Conservation (phyloP, 2,888 invertebrate species). For the Caradrina clavipalpis region DNA sequence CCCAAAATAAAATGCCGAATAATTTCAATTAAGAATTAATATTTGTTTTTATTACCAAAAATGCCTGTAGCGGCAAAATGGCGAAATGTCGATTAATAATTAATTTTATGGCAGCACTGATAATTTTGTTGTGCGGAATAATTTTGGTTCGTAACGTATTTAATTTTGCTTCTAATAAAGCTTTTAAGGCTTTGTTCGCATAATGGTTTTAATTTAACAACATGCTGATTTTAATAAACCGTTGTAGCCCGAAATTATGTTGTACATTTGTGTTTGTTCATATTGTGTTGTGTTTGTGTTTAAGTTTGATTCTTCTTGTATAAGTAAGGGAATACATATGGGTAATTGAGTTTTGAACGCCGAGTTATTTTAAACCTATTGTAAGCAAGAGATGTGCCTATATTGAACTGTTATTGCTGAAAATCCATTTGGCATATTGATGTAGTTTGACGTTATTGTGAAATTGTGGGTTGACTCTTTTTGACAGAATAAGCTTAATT, state of each 20-base stretch:
- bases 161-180: slow-evolving; percentile 36
- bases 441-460: no score
- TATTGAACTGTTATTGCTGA: no score
- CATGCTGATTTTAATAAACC: slow-evolving; percentile 27
- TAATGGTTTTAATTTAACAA: slow-evolving; percentile 32
- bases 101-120: slow-evolving; percentile 29
- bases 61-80: slow-evolving; percentile 2
- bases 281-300: neutral
- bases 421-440: no score
- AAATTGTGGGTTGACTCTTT: no score
- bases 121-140: slow-evolving; percentile 32
- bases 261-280: slow-evolving; percentile 1
- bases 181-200: slow-evolving; percentile 24
- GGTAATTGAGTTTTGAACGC: no score
- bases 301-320: neutral
- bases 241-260: neutral
- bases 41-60: slow-evolving; percentile 15
- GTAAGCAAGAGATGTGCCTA: no score
- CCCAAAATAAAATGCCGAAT: slow-evolving; percentile 9
- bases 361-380: no score
- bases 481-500: no score
- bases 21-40: slow-evolving; percentile 20
- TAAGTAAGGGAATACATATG: neutral
- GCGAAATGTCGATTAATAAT: slow-evolving; percentile 16
- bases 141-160: slow-evolving; percentile 12